Evolutionary conservation across 2,888 invertebrate genomes (phyloP), one percentile per base, ranked within the genome.

Genomic region (Noctua fimbriata): DNA sequence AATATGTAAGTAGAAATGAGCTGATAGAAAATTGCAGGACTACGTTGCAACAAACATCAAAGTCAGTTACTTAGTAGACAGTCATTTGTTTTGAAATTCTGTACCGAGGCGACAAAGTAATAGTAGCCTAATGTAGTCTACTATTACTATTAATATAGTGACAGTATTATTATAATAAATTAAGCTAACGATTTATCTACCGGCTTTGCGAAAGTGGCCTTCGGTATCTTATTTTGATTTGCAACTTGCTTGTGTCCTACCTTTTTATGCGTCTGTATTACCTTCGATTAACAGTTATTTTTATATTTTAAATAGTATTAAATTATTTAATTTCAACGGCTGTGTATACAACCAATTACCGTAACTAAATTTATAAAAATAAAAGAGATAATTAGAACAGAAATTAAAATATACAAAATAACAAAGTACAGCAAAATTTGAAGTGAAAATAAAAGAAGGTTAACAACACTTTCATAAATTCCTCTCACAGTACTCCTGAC

Each of bases 131-230:
- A 58, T 44, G 66, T 73, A 70, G 67, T 49, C 60, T 60, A 81
- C 73, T 52, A 49, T 79, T 73, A 72, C 58, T 81, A 47, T 75
- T 69, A 80, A 81, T 69, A 75, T 69, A 75, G 75, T 80, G 60
- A 70, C 67, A 52, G 60, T 52, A 70, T 78, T 73, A 78, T 84
- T 76, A 79, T 79, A 72, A 69, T 85, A 79, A 69, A 75, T 75
- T 76, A 73, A 67, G 28, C 67, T 60, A 79, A 76, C 36, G 69
- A 83, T 74, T 72, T 73, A 74, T 69, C 28, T 60, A 44, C 47
- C 18, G 36, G 18, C n/a, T 71, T 78, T 79, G 63, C 79, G 71
- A 84, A 85, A 85, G 70, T 73, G 67, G n/a, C 84, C 82, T 84
- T 82, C 82, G 32, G n/a, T 65, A 47, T 71, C 55, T 73, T 28